These are phyloP conservation scores for Anthopleura xanthogrammica DNA, from an alignment of 92 coral and sea anemone species.

Conservation along the genomic window DNA sequence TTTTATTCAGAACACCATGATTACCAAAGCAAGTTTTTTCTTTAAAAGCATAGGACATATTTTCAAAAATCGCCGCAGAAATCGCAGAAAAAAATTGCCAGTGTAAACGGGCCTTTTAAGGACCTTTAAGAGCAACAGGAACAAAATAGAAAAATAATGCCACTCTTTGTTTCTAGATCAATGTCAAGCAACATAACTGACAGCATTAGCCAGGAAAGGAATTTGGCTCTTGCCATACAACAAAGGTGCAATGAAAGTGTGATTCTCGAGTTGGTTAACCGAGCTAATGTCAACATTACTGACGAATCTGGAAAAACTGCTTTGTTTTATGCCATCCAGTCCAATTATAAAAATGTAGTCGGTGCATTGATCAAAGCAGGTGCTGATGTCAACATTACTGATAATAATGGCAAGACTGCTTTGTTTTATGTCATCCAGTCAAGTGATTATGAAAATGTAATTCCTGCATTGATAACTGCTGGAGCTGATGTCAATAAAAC, in stretches of 20 bases:
- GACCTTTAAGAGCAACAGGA: too few relatives aligned
- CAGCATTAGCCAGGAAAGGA: neutral
- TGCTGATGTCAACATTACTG: neutral
- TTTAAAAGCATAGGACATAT: too few relatives aligned
- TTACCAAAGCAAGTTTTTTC: too few relatives aligned
- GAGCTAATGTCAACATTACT: neutral
- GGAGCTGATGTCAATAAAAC: neutral
- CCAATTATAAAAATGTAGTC: neutral
- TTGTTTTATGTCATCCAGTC: neutral
- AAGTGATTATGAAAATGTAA: neutral
- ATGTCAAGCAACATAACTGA: neutral
- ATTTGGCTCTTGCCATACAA: neutral
- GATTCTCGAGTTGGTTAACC: neutral
- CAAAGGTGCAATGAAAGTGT: neutral
- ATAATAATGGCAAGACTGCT: neutral
- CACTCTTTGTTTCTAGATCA: too few relatives aligned
- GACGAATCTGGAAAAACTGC: neutral
- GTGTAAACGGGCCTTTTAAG: too few relatives aligned
- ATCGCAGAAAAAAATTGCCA: too few relatives aligned
- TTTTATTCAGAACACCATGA: too few relatives aligned
- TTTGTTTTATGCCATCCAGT: neutral
- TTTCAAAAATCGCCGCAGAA: too few relatives aligned
- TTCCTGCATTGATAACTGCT: neutral
- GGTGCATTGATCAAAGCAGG: neutral
- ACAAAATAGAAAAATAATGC: neutral